Evolutionary conservation across 2,888 invertebrate genomes (phyloP), one percentile per base, ranked within the genome.

Genomic region (Morpho deidamia): DNA sequence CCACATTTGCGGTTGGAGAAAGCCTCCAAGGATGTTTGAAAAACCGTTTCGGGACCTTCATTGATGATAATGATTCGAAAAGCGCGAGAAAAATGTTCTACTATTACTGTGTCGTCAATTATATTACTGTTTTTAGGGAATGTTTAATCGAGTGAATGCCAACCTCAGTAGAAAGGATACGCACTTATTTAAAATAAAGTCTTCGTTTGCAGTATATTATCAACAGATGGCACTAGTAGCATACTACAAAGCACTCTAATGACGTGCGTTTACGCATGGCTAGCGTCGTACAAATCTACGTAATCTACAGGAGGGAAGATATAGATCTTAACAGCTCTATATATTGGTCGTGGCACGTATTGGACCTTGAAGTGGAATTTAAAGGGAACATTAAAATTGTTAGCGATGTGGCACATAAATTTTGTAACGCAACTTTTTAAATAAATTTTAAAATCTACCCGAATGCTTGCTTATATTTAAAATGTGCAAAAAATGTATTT

Each of bases 241-340:
- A 10, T 41, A 40, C 10, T 39, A 44, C 48, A 39, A 12, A 55
- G 45, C 41, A 23, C 40, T 41, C 11, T 51, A 56, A 56, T 56
- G 50, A 54, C 43, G 53, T 66, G 68, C 69, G 76, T 77, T 72
- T 70, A 80, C 82, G 83, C 83, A 80, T 70, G 69, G 78, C 63
- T 44, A 48, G 37, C 48, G 40, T 54, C 59, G 51, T 39, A 46
- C 38, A 51, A 49, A 54, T 56, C 54, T 50, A 42, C 45, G 56
- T 51, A 47, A 56, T 59, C 69, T 72, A 69, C 70, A 65, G 59
- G 68, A 67, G 83, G 83, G 82, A 80, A 83, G 83, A 83, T 82
- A 75, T 46, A 52, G 55, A 83, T 83, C 83, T 83, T 62, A 79
- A 78, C 77, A 70, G 67, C 74, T 69, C 67, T 69, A 75, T 66